Evolutionary conservation across 2,797 vertebrate species (phyloP), one percentile per base, ranked within the genome.

Genomic region (Poeciliopsis paucimaculata): DNA sequence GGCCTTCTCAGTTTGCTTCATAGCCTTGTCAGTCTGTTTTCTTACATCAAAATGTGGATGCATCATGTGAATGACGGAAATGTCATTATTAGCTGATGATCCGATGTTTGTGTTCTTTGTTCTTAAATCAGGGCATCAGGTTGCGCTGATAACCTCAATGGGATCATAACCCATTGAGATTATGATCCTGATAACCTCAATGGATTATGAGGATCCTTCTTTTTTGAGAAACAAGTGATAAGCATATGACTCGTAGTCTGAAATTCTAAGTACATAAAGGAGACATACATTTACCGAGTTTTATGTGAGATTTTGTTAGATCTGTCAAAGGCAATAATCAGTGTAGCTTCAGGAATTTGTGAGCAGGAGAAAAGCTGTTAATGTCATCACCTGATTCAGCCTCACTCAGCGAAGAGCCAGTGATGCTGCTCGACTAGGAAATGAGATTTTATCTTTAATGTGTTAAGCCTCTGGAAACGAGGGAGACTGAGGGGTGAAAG

Each of bases 401-500:
- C 70, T 78, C 57, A 0, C 76, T 46, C 77, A 84, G 90, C 82
- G 45, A 78, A 28, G 76, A 80, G 77, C 87, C 64, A 70, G 82
- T 72, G 64, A 36, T 39, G 80, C 84, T 77, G 71, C 71, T 16
- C 46, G 71, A 55, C 86, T 34, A 51, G 78, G 82, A 84, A 82
- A 82, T 75, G 73, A 87, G 87, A 89, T 87, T 87, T 77, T 81
- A 90, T 92, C 87, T 91, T 82, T 82, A 86, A 89, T 83, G 80
- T 84, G 77, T 80, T 87, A 85, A 90, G 87, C 90, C 88, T 85
- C 86, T 83, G 81, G 87, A 91, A 91, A 88, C 46, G 26, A 79
- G 81, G 74, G 82, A 87, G 82, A 80, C 79, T 80, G 86, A 89
- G 57, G 80, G 85, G 84, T 92, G 89, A 90, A 93, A 93, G 93